Base-by-base conservation (phyloP, 2,888 invertebrate species). In the Seladonia tumulorum region DNA sequence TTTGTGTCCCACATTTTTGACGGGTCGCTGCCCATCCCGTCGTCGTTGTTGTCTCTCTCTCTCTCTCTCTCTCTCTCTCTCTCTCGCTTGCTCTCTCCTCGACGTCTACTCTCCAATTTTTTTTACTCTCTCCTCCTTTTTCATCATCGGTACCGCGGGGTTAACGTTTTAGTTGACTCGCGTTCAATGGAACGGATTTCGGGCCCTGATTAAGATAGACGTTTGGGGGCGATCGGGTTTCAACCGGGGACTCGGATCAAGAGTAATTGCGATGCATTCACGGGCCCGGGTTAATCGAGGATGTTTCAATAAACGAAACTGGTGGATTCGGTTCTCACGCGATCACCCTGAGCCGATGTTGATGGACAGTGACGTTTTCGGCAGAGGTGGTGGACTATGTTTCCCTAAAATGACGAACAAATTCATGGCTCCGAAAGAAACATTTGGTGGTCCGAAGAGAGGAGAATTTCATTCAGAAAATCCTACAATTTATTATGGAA, bases 1-100 rank as follows among this genome's bases (percentile, higher is more conserved):
- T 78, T 83, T 87, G 88, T 87, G 90, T 90, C 90, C 91, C 89
- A 90, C 88, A 91, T 91, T 91, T 91, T 89, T 91, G 86, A 91
- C 91, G 91, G 90, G 85, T 91, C 90, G 88, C 82, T 91, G 91
- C 79, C 70, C 86, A 81, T 83, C 29, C 18, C 42, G n/a, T 39
- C 35, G 81, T 45, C 47, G 35, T 7, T 47, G n/a, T 68, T 75
- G 76, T 79, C 71, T 75, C 16, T 22, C 39, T 22, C 0, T 5
- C 68, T 10, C 22, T 68, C 22, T 14, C 18, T 25, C 3, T 8
- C 60, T 18, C 16, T 29, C 3, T 76, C 68, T n/a, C 66, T 60
- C 73, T 78, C 78, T 70, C 53, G 71, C n/a, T 35, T 35, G 35
- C 4, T 57, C 60, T 60, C 60, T 60, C 25, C 14, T 60, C 25